Evolutionary conservation across 2,888 invertebrate species (phyloP), one percentile per base, ranked within the genome.

Genomic region (Conchocele bisecta): DNA sequence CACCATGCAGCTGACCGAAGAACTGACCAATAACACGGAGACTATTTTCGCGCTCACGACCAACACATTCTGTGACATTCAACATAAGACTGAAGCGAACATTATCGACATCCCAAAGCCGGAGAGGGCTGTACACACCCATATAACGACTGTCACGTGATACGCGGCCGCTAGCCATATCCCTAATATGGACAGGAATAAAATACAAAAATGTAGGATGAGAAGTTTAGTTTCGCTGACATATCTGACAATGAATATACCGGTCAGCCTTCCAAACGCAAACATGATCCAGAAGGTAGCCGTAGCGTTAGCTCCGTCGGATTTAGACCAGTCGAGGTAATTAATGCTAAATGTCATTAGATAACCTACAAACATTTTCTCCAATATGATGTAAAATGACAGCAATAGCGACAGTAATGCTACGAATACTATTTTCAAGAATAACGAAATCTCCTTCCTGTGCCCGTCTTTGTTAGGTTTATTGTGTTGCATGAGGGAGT

Each of bases 1-100:
- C 1, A 86, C 69, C 88, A 91, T 91, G 29, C 91, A 89, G 0
- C 91, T 91, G 11, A 88, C 71, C 2, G 91, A 88, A 1, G 89
- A 88, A 3, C 89, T 90, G 3, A 90, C 75, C 17, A 90, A 83
- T 64, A 92, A 88, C 17, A 89, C 68, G 1, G 91, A 87, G 1
- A 91, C 88, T 15, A 90, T 86, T 72, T 88, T 88, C 35, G 92
- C 91, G 0, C 90, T 90, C 0, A 92, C 86, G 7, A 86, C 83
- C 22, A 92, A 83, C 7, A 85, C 54, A 65, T 90, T 89, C 22
- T 85, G 81, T 59, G 91, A 91, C 6, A 90, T 84, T 91, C 92
- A 92, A 15, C 89, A 83, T 37, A 92, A 86, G n/a, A 89, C 88
- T 0, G 91, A 86, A 1, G 92, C 91, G 66, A 92, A 91, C n/a